Evolutionary conservation across 2,113 vertebrate species (phyloP).

Genomic region (Calidris pugnax): DNA sequence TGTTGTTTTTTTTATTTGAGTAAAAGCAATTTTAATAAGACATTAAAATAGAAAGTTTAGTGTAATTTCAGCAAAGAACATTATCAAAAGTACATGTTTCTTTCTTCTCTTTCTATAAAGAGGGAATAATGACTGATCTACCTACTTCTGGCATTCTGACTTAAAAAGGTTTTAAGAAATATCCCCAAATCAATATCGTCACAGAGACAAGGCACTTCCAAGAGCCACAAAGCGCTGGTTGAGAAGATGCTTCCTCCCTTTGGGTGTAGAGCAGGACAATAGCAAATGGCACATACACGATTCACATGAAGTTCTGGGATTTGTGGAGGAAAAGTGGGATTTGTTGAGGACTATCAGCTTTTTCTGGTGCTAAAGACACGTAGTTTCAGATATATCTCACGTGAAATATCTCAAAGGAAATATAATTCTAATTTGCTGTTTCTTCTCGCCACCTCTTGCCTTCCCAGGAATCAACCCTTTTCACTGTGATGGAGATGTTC

Average conservation of each 20-base stretch:
- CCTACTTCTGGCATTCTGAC: neutral
- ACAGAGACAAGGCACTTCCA: neutral
- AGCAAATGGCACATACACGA: fast-evolving
- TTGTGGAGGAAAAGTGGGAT: neutral
- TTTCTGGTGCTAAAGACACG: neutral
- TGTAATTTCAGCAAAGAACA: fast-evolving
- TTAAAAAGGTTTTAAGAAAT: neutral
- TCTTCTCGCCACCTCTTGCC: neutral
- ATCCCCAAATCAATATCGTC: neutral
- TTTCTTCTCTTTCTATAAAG: neutral
- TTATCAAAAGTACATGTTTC: neutral
- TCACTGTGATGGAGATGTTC: constrained; percentile 78
- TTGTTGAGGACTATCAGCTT: neutral
- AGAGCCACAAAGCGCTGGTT: fast-evolving
- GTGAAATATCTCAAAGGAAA: neutral
- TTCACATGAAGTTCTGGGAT: neutral
- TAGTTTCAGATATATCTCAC: neutral
- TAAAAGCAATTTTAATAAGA: neutral
- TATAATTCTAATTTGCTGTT: neutral
- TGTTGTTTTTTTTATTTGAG: neutral
- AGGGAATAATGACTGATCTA: neutral
- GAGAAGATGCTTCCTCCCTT: neutral
- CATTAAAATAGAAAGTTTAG: neutral
- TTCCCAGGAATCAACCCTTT: constrained; percentile 63
- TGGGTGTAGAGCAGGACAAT: neutral